Percentiles rank a stretch among this genome's conserved stretches.
Conservation (phyloP, 2,888 invertebrate species). For the Allophyes oxyacanthae region DNA sequence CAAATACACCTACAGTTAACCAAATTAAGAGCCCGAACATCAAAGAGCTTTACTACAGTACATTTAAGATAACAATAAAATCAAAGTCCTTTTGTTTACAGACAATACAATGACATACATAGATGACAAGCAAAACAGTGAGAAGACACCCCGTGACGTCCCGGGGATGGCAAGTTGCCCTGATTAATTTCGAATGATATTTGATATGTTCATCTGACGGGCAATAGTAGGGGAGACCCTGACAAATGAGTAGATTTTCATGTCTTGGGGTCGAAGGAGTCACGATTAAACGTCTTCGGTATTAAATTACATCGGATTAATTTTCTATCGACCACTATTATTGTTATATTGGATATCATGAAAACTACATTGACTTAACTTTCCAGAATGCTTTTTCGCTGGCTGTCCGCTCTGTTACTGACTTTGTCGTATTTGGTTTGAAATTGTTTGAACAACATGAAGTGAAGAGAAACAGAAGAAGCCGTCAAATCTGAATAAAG, state of each 20-base stretch:
- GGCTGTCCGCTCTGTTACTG: too few species aligned
- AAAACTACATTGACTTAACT: neutral
- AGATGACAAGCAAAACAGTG: slow-evolving; percentile 59
- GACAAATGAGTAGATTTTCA: slow-evolving; percentile 85
- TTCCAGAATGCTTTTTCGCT: too few species aligned
- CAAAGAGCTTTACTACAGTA: slow-evolving; percentile 18
- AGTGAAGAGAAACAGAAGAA: too few species aligned
- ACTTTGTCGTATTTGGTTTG: too few species aligned
- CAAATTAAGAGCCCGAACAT: slow-evolving; percentile 16
- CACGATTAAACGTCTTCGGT: slow-evolving; percentile 75
- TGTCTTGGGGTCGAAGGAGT: slow-evolving; percentile 68
- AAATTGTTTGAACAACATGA: too few species aligned
- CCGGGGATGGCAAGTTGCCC: slow-evolving; percentile 63
- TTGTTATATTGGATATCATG: neutral
- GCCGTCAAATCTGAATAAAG: too few species aligned
- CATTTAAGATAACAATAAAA: slow-evolving; percentile 52
- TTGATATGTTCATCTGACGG: slow-evolving; percentile 84
- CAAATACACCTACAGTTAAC: slow-evolving; percentile 5
- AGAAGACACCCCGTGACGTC: slow-evolving; percentile 59
- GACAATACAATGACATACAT: slow-evolving; percentile 54
- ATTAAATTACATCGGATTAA: slow-evolving; percentile 72
- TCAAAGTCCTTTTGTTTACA: slow-evolving; percentile 50
- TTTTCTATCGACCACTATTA: slow-evolving; percentile 50
- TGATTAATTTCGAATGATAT: slow-evolving; percentile 87
- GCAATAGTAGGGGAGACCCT: slow-evolving; percentile 73